These are phyloP conservation scores for Hetaerina titia DNA, from an alignment of 2,888 invertebrate genomes.

Conservation along the genomic window DNA sequence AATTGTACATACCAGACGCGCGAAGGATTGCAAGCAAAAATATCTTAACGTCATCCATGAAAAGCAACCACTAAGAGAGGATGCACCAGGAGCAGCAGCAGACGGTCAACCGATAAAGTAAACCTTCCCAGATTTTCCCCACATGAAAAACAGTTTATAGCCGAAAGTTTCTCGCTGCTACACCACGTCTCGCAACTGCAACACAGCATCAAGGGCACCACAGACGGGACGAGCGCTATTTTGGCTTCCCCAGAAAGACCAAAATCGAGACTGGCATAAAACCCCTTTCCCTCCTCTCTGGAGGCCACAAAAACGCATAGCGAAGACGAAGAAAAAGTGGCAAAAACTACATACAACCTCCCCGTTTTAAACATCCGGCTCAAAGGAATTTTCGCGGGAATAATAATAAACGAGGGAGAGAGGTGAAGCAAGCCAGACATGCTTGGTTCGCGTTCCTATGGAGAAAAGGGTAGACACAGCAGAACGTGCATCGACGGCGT, in stretches of 20 bases:
- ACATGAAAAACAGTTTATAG: background rate
- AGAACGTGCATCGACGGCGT: background rate
- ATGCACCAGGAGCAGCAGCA: background rate
- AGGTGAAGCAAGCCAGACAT: constrained; percentile 35
- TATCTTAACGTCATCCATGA: background rate
- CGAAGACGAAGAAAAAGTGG: constrained; percentile 16
- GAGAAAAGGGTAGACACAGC: background rate
- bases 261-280: background rate
- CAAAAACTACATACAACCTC: background rate
- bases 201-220: background rate
- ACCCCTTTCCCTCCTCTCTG: background rate
- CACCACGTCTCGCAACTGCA: background rate
- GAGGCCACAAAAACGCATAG: background rate
- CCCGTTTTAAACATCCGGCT: constrained; percentile 39
- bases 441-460: background rate
- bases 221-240: constrained; percentile 9
- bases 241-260: constrained; percentile 23
- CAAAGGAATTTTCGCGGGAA: constrained; percentile 28
- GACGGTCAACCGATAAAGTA: background rate
- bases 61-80: background rate
- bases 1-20: background rate
- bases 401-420: constrained; percentile 36
- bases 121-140: background rate
- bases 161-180: background rate
- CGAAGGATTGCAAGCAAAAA: background rate